Evolutionary conservation across 2,888 invertebrate species (phyloP).

Genomic region (Phyto melanocephala): DNA sequence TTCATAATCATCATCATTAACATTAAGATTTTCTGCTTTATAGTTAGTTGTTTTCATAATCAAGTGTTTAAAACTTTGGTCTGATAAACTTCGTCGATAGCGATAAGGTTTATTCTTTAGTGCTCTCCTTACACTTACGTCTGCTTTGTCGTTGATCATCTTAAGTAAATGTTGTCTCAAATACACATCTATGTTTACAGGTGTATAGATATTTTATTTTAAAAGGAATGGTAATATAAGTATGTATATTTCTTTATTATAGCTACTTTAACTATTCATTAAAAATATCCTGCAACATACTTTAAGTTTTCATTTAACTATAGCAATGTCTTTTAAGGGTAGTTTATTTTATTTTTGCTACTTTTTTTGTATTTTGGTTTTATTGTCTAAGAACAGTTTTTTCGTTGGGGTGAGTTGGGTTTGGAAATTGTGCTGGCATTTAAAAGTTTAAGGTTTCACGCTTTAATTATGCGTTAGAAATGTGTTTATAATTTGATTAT

Average conservation of each 20-base stretch:
- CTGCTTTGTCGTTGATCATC: constrained; percentile 52
- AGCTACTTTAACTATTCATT: neutral
- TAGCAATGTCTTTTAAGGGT: neutral
- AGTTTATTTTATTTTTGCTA: neutral
- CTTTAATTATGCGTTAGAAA: constrained; percentile 51
- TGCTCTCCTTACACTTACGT: constrained; percentile 5
- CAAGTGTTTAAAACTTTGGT: constrained; percentile 74
- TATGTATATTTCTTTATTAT: neutral
- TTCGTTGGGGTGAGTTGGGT: neutral
- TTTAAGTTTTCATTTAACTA: neutral
- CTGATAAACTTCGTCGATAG: constrained; percentile 74
- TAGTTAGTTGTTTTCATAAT: constrained; percentile 70
- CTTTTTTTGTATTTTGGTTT: constrained; percentile 30
- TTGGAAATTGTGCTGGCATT: neutral
- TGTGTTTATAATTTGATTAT: constrained; percentile 49
- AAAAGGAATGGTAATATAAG: no score
- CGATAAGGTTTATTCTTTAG: constrained; percentile 62
- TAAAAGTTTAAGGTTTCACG: constrained; percentile 28
- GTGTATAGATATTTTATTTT: neutral
- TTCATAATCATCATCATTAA: constrained; percentile 14
- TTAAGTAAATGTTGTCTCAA: neutral
- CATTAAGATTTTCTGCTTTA: constrained; percentile 15
- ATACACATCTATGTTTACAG: constrained; percentile 5
- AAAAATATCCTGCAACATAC: neutral
- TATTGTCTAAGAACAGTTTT: neutral